Evolutionary conservation across 1,140 invertebrate genomes (phyloP).

Genomic region (Paramacrobiotus metropolitanus): DNA sequence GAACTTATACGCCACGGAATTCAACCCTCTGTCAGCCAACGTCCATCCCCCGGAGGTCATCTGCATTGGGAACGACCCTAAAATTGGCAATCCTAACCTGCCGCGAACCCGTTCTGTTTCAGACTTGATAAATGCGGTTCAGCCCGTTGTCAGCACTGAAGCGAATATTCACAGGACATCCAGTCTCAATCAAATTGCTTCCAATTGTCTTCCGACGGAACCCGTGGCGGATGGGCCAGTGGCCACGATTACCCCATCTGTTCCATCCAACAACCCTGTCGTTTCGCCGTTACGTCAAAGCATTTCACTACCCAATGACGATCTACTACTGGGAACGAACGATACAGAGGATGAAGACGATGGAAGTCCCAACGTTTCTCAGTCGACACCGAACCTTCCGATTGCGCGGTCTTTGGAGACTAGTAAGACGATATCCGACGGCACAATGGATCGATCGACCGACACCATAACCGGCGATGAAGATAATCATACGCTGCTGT

Average conservation of each 20-base stretch:
- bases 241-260: neutral
- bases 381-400: neutral
- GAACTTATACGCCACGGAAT: constrained; percentile 42
- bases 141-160: constrained; percentile 7
- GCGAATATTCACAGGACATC: neutral
- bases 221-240: too few relatives aligned
- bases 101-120: constrained; percentile 9
- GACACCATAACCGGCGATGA: constrained; percentile 1
- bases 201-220: neutral
- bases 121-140: constrained; percentile 5
- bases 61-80: constrained; percentile 8
- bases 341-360: neutral
- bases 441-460: neutral
- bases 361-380: neutral
- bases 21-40: constrained; percentile 21
- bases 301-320: neutral
- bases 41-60: constrained; percentile 11
- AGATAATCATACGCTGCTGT: neutral
- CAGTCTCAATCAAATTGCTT: constrained; percentile 20
- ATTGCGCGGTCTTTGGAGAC: neutral
- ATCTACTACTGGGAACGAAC: neutral
- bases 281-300: neutral
- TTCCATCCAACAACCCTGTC: neutral
- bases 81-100: constrained; percentile 12
- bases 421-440: neutral